Percentiles rank a stretch among this genome's conserved stretches.
Conservation (phyloP, 1,140 invertebrate species). For the Apis florea region DNA sequence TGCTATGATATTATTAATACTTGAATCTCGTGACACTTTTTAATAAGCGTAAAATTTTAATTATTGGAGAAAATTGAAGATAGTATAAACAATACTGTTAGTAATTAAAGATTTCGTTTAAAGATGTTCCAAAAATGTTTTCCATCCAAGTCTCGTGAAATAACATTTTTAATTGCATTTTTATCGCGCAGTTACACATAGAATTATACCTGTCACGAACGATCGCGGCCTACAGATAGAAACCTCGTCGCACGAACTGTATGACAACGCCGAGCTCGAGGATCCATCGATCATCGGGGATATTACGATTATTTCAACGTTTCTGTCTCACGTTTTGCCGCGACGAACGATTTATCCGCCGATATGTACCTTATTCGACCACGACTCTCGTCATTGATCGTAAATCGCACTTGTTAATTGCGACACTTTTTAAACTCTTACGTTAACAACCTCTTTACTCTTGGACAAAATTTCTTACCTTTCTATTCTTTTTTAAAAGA, state of each 20-base stretch:
- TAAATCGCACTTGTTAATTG: conserved; percentile 59
- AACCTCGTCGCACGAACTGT: conserved; percentile 26
- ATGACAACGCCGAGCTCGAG: conserved; percentile 10
- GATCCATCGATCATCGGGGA: conserved; percentile 54
- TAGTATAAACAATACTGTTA: neutral
- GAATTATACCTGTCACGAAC: conserved; percentile 31
- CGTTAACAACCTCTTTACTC: too few species aligned
- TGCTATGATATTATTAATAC: too few species aligned
- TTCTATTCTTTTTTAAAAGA: too few species aligned
- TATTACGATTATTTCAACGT: conserved; percentile 57
- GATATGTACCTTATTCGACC: conserved; percentile 61
- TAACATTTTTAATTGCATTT: conserved; percentile 8
- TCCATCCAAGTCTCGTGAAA: neutral
- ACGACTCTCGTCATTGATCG: conserved; percentile 56
- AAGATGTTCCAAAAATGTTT: neutral
- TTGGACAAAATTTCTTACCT: too few species aligned
- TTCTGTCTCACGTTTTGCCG: conserved; percentile 51
- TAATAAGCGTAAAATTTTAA: too few species aligned
- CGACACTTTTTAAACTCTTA: conserved; percentile 4
- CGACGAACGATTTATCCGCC: conserved; percentile 64
- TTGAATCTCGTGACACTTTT: too few species aligned
- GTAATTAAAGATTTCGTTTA: neutral
- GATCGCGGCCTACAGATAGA: conserved; percentile 27
- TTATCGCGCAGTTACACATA: conserved; percentile 6
- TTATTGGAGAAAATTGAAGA: too few species aligned